Evolutionary conservation across 2,888 invertebrate genomes (phyloP), one percentile per base, ranked within the genome.

Genomic region (Polymixis flavicincta): DNA sequence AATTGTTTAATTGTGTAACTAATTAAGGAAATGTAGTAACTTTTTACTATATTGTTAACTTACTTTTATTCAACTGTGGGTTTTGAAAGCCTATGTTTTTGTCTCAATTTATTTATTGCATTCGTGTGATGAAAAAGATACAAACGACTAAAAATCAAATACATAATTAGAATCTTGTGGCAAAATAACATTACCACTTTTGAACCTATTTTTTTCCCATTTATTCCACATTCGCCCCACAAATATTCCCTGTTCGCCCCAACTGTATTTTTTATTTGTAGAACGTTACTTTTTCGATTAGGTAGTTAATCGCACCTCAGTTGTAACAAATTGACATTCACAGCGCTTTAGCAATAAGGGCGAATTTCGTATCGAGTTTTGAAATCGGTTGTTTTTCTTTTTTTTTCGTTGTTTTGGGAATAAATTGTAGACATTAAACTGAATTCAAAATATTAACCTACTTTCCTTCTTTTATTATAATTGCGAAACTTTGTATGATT

Each of bases 1-100:
- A 82, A 82, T 82, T 80, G 66, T 63, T 63, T 66, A 48, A 67
- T 69, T 79, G 68, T 65, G 81, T 76, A 75, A 81, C 7, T 60
- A 52, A 65, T 75, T 79, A 55, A 9, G 59, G 7, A n/a, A 50
- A n/a, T 59, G 22, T 55, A 25, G 37, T 37, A 52, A 69, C 59
- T 60, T 69, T 78, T 78, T 37, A 32, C 2, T 52, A 25, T 25
- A 22, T 1, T 32, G 45, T 61, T 22, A 54, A 32, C n/a, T 67
- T 14, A 7, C 7, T 19, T 54, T 48, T n/a, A n/a, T 57, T 55
- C 7, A 1, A 32, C 1, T 19, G 14, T 28, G 22, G 25, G 22
- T 65, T 25, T 3, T 68, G 25, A 50, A 65, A 64, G n/a, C 3
- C 0, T 32, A n/a, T n/a, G n/a, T n/a, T 1, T 45, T 19, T 6